phyloP scores from a whole-genome alignment of 2,113 vertebrate species.

The Butorides virescens region DNA sequence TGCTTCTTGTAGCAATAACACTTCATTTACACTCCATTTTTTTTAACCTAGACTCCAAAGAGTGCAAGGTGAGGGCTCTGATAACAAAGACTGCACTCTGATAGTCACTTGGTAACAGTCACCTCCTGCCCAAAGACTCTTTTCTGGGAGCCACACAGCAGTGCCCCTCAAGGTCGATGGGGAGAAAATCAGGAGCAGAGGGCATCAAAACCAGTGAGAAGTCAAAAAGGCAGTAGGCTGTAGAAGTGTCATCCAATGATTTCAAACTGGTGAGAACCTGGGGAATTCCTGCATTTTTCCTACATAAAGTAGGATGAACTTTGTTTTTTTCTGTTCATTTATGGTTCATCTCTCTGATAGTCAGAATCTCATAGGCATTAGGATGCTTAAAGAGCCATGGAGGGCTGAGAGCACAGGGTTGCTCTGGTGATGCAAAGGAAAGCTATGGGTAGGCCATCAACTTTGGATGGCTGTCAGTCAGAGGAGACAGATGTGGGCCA shows the following conservation, averaged over 20 bases:
- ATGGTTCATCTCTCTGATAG: not conserved
- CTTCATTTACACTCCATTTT: not conserved
- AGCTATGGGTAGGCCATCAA: not conserved
- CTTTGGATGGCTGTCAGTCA: not conserved
- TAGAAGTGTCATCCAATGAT: not conserved
- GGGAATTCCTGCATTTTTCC: not conserved
- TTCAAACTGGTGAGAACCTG: not conserved
- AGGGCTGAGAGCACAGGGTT: not conserved
- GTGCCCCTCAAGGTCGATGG: accelerated
- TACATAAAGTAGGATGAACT: not conserved
- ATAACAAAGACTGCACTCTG: not conserved
- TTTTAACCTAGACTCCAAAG: not conserved
- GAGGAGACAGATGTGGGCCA: not conserved
- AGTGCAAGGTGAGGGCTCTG: not conserved
- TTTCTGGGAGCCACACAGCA: not conserved
- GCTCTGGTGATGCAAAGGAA: not conserved
- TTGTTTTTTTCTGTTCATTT: not conserved
- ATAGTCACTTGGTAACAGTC: not conserved
- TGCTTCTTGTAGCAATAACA: not conserved
- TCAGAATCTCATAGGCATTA: not conserved
- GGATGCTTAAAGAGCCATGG: not conserved
- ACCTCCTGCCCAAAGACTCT: not conserved
- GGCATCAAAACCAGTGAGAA: not conserved
- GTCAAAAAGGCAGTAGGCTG: not conserved
- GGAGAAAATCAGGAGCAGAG: not conserved